Conservation (phyloP, 2,113 vertebrate species). For the Daubentonia madagascariensis region DNA sequence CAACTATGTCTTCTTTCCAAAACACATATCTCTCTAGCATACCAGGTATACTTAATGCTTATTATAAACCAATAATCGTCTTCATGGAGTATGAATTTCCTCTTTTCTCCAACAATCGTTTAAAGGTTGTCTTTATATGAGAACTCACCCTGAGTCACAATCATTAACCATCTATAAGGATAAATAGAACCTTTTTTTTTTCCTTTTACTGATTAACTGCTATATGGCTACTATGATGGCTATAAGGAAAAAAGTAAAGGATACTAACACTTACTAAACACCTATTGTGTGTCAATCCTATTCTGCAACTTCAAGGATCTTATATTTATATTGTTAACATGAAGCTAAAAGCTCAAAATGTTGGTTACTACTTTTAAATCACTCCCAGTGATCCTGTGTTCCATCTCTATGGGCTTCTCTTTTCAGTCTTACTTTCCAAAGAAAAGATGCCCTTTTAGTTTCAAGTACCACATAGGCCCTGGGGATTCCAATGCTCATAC, state of each 20-base stretch:
- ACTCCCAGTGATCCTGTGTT: background rate
- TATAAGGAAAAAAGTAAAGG: background rate
- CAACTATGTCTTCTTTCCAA: background rate
- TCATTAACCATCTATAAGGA: background rate
- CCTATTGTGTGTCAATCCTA: background rate
- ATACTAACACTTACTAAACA: background rate
- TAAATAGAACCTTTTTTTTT: background rate
- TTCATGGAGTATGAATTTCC: background rate
- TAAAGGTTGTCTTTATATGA: background rate
- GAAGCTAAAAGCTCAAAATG: background rate
- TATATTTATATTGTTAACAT: background rate
- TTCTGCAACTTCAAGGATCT: background rate
- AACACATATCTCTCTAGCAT: background rate
- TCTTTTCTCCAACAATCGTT: background rate
- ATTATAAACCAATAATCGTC: slow-evolving; percentile 31
- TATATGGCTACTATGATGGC: background rate
- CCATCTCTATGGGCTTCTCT: background rate
- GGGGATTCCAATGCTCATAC: background rate
- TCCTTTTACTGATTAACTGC: background rate
- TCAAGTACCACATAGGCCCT: background rate
- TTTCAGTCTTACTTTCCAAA: background rate
- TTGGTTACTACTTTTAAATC: background rate
- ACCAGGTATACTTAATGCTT: background rate
- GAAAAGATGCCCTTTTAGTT: background rate
- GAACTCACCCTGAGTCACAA: background rate